Percentiles rank a stretch among this genome's conserved stretches.
Conservation (phyloP, 2,113 vertebrate species). For the Maccullochella peelii region DNA sequence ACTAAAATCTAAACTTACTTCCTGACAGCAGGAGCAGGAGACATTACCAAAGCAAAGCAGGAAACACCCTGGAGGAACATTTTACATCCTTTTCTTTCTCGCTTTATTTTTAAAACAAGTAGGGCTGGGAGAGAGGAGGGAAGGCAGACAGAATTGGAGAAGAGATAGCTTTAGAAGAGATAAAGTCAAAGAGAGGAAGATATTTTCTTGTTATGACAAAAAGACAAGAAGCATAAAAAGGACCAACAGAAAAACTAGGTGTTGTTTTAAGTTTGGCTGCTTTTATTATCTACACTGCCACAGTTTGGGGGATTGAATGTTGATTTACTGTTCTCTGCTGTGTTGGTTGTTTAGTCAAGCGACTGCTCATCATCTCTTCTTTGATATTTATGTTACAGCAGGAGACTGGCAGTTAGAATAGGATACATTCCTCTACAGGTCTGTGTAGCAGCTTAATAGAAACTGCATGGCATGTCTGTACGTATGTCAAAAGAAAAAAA, state of each 20-base stretch:
- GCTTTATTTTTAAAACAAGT: constrained; percentile 51
- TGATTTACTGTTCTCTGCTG: constrained; percentile 43
- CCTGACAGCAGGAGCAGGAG: constrained; percentile 44
- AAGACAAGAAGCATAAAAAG: constrained; percentile 22
- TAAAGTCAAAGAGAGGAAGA: constrained; percentile 35
- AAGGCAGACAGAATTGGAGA: constrained; percentile 24
- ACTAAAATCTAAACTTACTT: constrained; percentile 45
- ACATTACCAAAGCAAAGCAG: constrained; percentile 62
- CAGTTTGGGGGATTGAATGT: constrained; percentile 40
- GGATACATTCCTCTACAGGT: not conserved
- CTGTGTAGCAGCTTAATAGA: not conserved
- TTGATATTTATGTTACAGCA: constrained; percentile 32
- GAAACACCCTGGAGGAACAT: constrained; percentile 59
- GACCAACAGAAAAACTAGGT: not conserved
- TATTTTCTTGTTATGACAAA: constrained; percentile 34
- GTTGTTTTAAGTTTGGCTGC: constrained; percentile 34
- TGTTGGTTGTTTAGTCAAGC: constrained; percentile 35
- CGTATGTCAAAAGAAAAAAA: not conserved
- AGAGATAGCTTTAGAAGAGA: constrained; percentile 12
- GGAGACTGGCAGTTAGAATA: constrained; percentile 16
- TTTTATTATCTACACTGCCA: constrained; percentile 36
- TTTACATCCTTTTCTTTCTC: constrained; percentile 51
- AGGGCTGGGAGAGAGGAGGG: constrained; percentile 3
- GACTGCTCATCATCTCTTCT: constrained; percentile 25
- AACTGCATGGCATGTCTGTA: not conserved